These are phyloP conservation scores for Amaurobius ferox DNA, from an alignment of 2,888 invertebrate genomes.

Conservation along the genomic window DNA sequence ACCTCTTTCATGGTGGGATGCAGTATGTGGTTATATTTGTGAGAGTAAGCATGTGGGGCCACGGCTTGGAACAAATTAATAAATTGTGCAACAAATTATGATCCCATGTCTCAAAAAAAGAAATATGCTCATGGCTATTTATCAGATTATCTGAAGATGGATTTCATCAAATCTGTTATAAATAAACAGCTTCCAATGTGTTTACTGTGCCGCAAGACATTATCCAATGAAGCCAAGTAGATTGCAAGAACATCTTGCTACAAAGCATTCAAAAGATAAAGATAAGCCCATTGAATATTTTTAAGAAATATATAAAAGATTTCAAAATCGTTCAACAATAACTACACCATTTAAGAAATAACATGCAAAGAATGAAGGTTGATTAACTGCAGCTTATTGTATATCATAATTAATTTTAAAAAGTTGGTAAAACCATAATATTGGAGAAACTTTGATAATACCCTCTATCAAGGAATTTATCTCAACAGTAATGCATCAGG, in stretches of 20 bases:
- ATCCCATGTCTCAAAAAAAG: background rate
- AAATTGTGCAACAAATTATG: background rate
- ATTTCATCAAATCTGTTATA: background rate
- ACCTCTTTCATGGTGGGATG: too few relatives aligned
- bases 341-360: background rate
- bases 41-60: too few relatives aligned
- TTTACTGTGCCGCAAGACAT: background rate
- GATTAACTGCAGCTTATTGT: too few relatives aligned
- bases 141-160: background rate
- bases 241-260: background rate
- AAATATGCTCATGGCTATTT: background rate
- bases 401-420: too few relatives aligned
- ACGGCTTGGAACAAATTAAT: too few relatives aligned
- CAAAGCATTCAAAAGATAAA: background rate
- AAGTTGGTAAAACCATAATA: too few relatives aligned
- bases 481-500: too few relatives aligned
- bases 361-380: too few relatives aligned
- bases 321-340: background rate
- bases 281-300: background rate
- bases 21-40: too few relatives aligned
- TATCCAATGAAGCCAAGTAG: background rate
- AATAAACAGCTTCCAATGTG: background rate
- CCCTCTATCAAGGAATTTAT: too few relatives aligned
- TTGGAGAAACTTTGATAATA: too few relatives aligned
- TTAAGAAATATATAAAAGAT: too few relatives aligned